These are phyloP conservation scores for Drosophila mayri DNA, from an alignment of 1,140 invertebrate species.

Conservation along the genomic window DNA sequence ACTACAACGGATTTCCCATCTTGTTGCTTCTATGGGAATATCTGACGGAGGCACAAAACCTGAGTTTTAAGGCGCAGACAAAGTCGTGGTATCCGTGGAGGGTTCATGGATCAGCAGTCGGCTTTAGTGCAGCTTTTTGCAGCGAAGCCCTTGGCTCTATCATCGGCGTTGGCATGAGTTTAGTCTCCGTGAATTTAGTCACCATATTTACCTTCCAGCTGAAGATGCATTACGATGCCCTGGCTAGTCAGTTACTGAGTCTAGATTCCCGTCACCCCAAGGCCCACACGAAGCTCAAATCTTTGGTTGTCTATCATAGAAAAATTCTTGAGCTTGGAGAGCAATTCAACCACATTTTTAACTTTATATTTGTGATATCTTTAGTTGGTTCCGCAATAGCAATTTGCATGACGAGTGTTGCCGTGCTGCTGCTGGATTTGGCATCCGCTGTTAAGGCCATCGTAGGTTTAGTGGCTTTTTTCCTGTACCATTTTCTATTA, in stretches of 20 bases:
- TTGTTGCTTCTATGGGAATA: slow-evolving; percentile 44
- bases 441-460: slow-evolving; percentile 54
- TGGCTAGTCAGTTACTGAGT: slow-evolving; percentile 29
- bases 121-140: slow-evolving; percentile 32
- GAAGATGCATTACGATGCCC: slow-evolving; percentile 66
- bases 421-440: slow-evolving; percentile 62
- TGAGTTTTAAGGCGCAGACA: slow-evolving; percentile 57
- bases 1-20: slow-evolving; percentile 64
- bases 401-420: slow-evolving; percentile 68
- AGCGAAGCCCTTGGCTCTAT: slow-evolving; percentile 46
- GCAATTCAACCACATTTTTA: slow-evolving; percentile 57
- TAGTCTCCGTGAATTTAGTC: slow-evolving; percentile 52
- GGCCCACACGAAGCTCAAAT: slow-evolving; percentile 52
- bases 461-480: slow-evolving; percentile 48
- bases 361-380: slow-evolving; percentile 54
- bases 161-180: slow-evolving; percentile 55
- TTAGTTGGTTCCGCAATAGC: slow-evolving; percentile 63
- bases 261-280: slow-evolving; percentile 43
- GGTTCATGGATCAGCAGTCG: background rate
- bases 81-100: slow-evolving; percentile 77
- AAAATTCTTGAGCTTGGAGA: slow-evolving; percentile 43
- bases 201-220: slow-evolving; percentile 68
- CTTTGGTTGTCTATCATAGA: slow-evolving; percentile 55
- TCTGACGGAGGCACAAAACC: background rate
- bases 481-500: slow-evolving; percentile 46